Evolutionary conservation across 2,113 vertebrate genomes (phyloP).

Genomic region (Ciconia stormi): DNA sequence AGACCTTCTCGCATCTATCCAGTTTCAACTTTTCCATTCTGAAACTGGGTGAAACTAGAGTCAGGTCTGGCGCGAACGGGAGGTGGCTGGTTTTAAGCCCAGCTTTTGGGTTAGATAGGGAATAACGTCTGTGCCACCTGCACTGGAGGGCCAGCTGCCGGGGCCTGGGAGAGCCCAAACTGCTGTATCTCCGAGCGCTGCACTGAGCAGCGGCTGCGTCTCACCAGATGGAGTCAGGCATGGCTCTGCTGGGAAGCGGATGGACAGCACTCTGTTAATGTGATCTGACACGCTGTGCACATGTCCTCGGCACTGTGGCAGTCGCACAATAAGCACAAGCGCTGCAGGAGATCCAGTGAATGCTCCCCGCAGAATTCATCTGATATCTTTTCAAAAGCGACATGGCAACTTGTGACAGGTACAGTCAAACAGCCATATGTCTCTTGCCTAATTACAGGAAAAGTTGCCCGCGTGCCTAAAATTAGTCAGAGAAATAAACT

Average conservation of each 20-base stretch:
- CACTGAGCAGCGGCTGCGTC: not conserved
- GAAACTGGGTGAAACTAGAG: not conserved
- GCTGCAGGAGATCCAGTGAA: not conserved
- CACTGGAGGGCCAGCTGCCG: accelerated
- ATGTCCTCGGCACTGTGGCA: not conserved
- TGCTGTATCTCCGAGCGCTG: accelerated
- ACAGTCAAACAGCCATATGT: not conserved
- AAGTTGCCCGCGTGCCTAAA: not conserved
- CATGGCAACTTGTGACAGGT: not conserved
- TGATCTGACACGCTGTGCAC: not conserved
- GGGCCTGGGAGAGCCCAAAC: not conserved
- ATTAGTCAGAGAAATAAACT: not conserved
- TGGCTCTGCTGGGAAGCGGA: not conserved
- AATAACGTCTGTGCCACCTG: accelerated
- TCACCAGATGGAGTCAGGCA: not conserved
- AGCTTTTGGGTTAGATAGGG: not conserved
- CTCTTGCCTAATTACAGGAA: not conserved
- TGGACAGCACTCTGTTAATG: not conserved
- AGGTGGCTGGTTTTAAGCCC: not conserved
- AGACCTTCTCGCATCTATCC: not conserved
- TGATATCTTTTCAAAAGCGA: not conserved
- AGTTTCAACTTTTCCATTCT: not conserved
- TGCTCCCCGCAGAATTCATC: not conserved
- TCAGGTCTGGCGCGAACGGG: not conserved
- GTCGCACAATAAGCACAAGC: accelerated